These are phyloP conservation scores for Valencia hispanica DNA, from an alignment of 2,797 vertebrate genomes.

Conservation along the genomic window DNA sequence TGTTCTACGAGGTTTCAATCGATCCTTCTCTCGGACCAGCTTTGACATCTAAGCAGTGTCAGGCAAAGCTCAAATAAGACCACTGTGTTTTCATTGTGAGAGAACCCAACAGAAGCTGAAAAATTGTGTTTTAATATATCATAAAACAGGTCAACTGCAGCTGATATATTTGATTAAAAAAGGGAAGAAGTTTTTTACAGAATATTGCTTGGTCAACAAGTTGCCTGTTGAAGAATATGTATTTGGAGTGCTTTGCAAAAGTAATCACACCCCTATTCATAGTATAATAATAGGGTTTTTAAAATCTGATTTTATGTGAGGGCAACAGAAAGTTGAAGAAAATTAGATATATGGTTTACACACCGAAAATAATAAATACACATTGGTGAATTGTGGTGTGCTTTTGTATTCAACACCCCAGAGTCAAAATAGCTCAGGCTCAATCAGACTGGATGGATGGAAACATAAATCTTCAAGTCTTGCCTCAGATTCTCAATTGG, in stretches of 20 bases:
- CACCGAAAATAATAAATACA: background rate
- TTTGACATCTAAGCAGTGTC: conserved; percentile 45
- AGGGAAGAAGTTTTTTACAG: background rate
- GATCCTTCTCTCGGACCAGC: conserved; percentile 50
- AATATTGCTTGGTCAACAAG: background rate
- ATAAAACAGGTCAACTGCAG: background rate
- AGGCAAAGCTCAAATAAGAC: conserved; percentile 38
- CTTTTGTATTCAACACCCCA: background rate
- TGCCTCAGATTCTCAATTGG: background rate
- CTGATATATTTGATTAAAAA: background rate
- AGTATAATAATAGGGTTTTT: no score
- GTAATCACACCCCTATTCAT: background rate
- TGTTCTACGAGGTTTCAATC: conserved; percentile 53
- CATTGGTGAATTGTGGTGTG: background rate
- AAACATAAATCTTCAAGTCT: background rate
- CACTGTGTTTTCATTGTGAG: conserved; percentile 41
- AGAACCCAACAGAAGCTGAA: conserved; percentile 2
- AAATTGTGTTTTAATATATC: background rate
- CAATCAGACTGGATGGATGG: background rate
- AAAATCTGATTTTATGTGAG: background rate
- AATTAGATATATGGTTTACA: background rate
- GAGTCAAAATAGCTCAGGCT: background rate
- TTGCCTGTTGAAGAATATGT: background rate
- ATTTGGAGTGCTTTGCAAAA: background rate
- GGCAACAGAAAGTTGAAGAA: background rate